phyloP scores from a whole-genome alignment of 2,113 vertebrate genomes.

The Tringa solitaria region DNA sequence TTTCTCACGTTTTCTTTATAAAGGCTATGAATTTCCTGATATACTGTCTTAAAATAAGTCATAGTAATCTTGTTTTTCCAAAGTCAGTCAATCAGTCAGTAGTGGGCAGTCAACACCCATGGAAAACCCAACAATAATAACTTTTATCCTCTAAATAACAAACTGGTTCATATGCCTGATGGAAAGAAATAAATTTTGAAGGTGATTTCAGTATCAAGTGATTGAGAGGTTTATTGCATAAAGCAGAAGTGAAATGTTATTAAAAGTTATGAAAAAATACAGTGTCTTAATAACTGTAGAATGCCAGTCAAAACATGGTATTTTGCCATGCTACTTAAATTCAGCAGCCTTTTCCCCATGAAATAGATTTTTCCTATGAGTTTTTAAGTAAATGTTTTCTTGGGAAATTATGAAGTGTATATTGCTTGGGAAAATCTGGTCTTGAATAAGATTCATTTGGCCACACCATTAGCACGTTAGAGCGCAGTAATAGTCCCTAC shows the following conservation, averaged over 20 bases:
- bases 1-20: not conserved
- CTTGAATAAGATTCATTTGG: not conserved
- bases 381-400: conserved; percentile 37
- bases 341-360: not conserved
- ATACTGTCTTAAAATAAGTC: not conserved
- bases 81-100: not conserved
- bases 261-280: conserved; percentile 49
- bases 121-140: not conserved
- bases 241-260: conserved; percentile 27
- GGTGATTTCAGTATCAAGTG: conserved; percentile 16
- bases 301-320: conserved; percentile 20
- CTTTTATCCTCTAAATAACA: not conserved
- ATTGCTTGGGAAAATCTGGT: not conserved
- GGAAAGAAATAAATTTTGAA: conserved; percentile 28
- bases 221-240: conserved; percentile 32
- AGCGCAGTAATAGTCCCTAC: not conserved
- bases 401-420: not conserved
- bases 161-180: not conserved
- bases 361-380: not conserved
- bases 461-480: not conserved
- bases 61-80: not conserved
- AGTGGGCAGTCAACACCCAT: not conserved
- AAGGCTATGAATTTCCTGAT: not conserved
- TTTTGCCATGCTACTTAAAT: conserved; percentile 20
- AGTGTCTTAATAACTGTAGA: not conserved